Percentiles rank a stretch among this genome's conserved stretches.
Conservation (phyloP, 1,140 invertebrate genomes). For the Cotesia glomerata region DNA sequence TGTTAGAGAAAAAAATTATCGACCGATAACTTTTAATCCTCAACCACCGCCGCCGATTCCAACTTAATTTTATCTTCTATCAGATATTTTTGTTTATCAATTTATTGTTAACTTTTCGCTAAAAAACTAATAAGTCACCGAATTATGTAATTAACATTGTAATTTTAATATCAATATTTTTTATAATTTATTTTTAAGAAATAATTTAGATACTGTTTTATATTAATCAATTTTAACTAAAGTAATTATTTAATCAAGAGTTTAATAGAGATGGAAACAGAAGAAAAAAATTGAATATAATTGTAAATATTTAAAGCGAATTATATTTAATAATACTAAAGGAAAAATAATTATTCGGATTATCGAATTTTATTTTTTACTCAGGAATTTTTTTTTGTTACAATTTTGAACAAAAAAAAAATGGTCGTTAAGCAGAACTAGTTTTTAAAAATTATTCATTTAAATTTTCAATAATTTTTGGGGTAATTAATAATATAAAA, state of each 20-base stretch:
- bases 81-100: neutral
- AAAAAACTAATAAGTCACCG: no score
- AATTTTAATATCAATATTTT: no score
- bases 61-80: constrained; percentile 34
- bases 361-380: constrained; percentile 1
- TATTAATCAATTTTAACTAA: no score
- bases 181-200: no score
- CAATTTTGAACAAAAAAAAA: neutral
- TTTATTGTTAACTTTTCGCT: neutral
- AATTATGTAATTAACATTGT: no score
- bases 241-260: neutral
- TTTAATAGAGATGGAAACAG: neutral
- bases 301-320: constrained; percentile 6
- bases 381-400: constrained; percentile 4
- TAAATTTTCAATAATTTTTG: no score
- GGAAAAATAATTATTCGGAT: neutral
- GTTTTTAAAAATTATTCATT: no score
- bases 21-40: constrained; percentile 57
- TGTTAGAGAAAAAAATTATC: constrained; percentile 55
- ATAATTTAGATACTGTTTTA: no score
- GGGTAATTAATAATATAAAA: no score
- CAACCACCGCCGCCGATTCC: constrained; percentile 46
- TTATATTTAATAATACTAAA: neutral
- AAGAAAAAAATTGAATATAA: neutral
- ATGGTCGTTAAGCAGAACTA: neutral